These are phyloP conservation scores for Polypedilum pembai DNA, from an alignment of 1,140 invertebrate genomes.

Conservation along the genomic window DNA sequence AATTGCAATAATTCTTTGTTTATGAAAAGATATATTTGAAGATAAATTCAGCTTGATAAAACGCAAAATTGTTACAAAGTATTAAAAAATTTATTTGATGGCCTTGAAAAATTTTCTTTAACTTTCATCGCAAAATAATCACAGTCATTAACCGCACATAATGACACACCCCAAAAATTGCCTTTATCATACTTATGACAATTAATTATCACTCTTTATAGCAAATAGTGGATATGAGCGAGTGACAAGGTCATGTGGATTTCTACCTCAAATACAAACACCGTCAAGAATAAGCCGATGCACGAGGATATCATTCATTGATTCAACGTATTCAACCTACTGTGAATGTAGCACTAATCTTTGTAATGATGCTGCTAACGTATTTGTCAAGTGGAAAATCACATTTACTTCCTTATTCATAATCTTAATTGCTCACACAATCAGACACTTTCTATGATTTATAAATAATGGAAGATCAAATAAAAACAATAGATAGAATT, in stretches of 20 bases:
- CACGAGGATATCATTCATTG: not conserved
- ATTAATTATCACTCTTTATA: not conserved
- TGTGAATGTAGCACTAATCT: not conserved
- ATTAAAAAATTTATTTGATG: no score
- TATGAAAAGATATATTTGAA: no score
- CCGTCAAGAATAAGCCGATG: not conserved
- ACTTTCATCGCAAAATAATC: no score
- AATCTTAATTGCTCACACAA: not conserved
- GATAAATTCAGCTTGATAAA: no score
- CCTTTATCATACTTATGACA: not conserved
- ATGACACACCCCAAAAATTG: no score
- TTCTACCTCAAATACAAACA: not conserved
- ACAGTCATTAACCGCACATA: no score
- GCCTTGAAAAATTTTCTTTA: no score
- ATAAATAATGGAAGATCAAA: not conserved
- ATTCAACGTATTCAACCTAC: not conserved
- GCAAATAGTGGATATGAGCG: not conserved
- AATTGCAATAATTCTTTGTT: no score
- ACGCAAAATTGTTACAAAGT: no score
- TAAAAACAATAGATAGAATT: not conserved
- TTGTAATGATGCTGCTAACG: not conserved
- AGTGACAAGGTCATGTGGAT: not conserved
- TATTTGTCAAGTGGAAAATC: not conserved
- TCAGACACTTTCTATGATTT: not conserved
- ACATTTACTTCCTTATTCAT: not conserved